phyloP scores from a whole-genome alignment of 2,113 vertebrate genomes.

The Saguinus midas region DNA sequence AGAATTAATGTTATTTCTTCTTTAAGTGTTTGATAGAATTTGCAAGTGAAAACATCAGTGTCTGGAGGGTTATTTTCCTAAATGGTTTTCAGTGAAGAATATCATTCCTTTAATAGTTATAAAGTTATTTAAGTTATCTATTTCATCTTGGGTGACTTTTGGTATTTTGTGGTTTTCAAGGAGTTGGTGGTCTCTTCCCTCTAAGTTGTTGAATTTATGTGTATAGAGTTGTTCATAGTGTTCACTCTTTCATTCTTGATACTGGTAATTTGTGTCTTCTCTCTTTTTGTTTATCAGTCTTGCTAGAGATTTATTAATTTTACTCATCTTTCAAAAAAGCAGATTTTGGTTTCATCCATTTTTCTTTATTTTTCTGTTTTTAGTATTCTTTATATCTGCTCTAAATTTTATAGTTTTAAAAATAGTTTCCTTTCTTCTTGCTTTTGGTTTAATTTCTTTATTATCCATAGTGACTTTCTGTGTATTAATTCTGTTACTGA shows the following conservation, averaged over 20 bases:
- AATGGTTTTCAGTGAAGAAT: constrained; percentile 1
- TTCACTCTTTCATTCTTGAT: constrained; percentile 3
- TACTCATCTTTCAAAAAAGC: neutral
- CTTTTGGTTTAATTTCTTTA: neutral
- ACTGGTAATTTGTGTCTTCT: constrained; percentile 14
- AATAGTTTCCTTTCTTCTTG: neutral
- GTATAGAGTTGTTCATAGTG: neutral
- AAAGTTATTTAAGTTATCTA: neutral
- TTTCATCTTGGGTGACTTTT: neutral
- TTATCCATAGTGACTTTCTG: neutral
- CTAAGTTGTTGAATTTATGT: constrained; percentile 20
- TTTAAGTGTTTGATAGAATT: constrained; percentile 3
- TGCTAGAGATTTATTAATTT: neutral
- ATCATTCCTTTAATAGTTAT: neutral
- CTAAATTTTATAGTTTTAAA: neutral
- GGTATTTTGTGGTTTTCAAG: neutral
- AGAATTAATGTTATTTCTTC: constrained; percentile 1
- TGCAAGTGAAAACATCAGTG: neutral
- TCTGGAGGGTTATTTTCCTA: neutral
- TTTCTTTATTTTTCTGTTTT: constrained; percentile 16
- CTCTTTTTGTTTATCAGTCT: neutral
- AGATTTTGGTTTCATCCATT: constrained; percentile 19
- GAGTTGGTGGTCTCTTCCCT: neutral
- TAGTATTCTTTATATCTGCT: neutral
- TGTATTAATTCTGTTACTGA: neutral